These are phyloP conservation scores for Coendou prehensilis DNA, from an alignment of 2,797 vertebrate genomes.

Conservation along the genomic window DNA sequence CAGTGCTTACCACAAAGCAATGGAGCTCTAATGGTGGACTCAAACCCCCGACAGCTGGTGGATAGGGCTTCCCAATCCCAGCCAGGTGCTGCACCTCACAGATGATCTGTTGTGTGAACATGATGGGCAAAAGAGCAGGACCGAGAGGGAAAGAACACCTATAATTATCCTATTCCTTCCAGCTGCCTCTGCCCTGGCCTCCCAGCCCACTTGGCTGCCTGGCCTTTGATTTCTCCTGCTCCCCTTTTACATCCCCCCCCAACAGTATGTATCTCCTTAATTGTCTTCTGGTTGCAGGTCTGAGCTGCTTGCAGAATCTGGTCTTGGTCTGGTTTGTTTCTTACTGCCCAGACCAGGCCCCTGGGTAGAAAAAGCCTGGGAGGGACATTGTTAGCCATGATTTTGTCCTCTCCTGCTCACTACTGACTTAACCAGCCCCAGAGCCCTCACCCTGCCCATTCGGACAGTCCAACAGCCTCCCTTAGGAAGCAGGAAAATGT, in stretches of 20 bases:
- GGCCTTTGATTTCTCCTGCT: conserved; percentile 83
- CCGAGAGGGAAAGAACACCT: conserved; percentile 67
- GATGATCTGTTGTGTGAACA: background rate
- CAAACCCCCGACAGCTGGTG: background rate
- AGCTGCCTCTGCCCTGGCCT: background rate
- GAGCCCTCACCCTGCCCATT: no score
- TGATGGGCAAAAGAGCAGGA: background rate
- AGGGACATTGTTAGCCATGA: background rate
- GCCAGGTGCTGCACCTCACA: background rate
- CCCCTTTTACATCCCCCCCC: conserved; percentile 81
- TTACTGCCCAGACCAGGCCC: fast-evolving
- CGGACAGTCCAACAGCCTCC: background rate
- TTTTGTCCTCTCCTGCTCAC: background rate
- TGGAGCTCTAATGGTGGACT: background rate
- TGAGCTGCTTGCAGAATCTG: conserved; percentile 81
- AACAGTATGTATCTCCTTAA: conserved; percentile 83
- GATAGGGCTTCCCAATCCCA: background rate
- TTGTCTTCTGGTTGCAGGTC: conserved; percentile 86
- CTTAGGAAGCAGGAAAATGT: background rate
- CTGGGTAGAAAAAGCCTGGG: background rate
- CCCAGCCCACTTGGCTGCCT: background rate
- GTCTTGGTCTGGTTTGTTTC: conserved; percentile 74
- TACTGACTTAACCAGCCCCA: background rate
- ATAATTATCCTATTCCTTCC: conserved; percentile 77
- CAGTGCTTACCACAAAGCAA: background rate